Percentiles rank a stretch among this genome's conserved stretches.
Evolutionary conservation across 1,140 invertebrate genomes (phyloP).

Genomic region (Mycetomoellerius zeteki): DNA sequence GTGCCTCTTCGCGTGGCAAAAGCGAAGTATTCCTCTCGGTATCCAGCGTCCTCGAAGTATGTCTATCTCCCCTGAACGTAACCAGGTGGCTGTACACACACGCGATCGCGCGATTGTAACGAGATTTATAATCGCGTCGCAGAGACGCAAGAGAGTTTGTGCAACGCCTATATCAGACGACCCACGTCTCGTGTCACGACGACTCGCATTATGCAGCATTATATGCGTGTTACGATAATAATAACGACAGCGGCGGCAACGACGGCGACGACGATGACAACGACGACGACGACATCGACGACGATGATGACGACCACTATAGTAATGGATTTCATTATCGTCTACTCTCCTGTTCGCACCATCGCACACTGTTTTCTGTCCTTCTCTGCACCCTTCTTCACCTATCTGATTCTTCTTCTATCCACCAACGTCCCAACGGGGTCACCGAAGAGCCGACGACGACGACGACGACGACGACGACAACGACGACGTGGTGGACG

Average conservation of each 20-base stretch:
- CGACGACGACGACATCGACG: neutral
- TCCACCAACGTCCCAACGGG: conserved; percentile 28
- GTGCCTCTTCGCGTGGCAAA: neutral
- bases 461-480: conserved; percentile 2
- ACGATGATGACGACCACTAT: conserved; percentile 50
- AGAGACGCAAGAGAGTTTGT: conserved; percentile 66
- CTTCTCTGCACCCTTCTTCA: neutral
- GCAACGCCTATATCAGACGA: conserved; percentile 70
- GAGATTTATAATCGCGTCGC: conserved; percentile 73
- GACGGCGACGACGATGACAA: conserved; percentile 44
- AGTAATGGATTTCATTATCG: conserved; percentile 83
- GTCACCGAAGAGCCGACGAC: conserved; percentile 35
- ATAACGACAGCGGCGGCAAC: conserved; percentile 74
- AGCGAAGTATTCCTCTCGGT: neutral
- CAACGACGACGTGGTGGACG: conserved; percentile 36
- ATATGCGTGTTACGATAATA: conserved; percentile 81
- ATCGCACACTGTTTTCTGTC: conserved; percentile 24
- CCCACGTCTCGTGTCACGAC: conserved; percentile 71
- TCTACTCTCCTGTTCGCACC: conserved; percentile 36
- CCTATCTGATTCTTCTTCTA: conserved; percentile 17
- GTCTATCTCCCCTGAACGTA: conserved; percentile 19
- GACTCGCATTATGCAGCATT: conserved; percentile 74
- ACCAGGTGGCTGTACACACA: conserved; percentile 24
- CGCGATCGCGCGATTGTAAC: conserved; percentile 68
- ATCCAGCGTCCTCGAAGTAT: conserved; percentile 1